These are phyloP conservation scores for Lymantria dispar DNA, from an alignment of 2,888 invertebrate species.

Conservation along the genomic window DNA sequence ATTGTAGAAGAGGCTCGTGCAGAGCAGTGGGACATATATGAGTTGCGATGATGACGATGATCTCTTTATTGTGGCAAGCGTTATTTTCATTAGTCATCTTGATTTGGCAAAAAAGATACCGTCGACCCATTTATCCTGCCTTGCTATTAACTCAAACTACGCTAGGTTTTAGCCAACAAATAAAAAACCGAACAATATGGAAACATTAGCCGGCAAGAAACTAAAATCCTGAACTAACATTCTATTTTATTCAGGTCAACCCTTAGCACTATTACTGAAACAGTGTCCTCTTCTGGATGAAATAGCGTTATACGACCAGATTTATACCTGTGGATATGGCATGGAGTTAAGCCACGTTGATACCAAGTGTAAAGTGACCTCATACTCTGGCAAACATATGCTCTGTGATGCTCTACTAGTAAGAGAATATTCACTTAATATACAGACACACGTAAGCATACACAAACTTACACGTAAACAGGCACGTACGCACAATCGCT, in stretches of 20 bases:
- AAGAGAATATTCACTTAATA: constrained; percentile 2
- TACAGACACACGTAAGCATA: background rate
- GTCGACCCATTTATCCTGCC: no score
- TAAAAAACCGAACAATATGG: no score
- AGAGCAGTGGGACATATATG: no score
- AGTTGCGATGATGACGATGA: no score
- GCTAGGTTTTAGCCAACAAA: no score
- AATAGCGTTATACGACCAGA: constrained; percentile 68
- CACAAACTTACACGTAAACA: background rate
- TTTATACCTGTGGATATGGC: constrained; percentile 66
- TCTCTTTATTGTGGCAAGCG: no score
- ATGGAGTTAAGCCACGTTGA: constrained; percentile 76
- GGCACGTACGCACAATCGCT: background rate
- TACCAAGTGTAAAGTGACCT: constrained; percentile 69
- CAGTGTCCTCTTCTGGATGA: constrained; percentile 74
- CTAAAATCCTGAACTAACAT: background rate
- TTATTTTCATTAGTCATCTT: no score
- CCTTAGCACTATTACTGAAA: constrained; percentile 68
- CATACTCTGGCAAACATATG: constrained; percentile 68
- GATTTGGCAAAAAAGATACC: no score
- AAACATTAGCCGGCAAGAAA: no score
- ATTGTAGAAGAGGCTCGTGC: no score
- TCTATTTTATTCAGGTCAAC: constrained; percentile 54
- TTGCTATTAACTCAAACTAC: no score
- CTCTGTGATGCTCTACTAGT: constrained; percentile 69